These are phyloP conservation scores for Oscarella lobularis DNA, from an alignment of 37 sponge, comb jelly and placozoan species.

Conservation along the genomic window DNA sequence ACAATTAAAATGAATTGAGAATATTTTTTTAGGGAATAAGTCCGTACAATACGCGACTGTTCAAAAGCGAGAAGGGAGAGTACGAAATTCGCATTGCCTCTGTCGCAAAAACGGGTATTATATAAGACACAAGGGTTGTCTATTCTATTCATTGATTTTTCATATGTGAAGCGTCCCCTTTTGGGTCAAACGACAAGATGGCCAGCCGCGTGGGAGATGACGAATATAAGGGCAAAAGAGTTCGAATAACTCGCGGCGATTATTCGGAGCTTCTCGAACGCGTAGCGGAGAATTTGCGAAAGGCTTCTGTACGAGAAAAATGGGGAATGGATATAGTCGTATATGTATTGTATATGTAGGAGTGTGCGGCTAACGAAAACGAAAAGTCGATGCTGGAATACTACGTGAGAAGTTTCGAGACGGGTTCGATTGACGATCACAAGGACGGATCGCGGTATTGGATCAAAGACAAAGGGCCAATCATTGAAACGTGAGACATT, in stretches of 20 bases:
- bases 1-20: too few species aligned
- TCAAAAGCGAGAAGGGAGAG: conserved; percentile 35
- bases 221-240: conserved; percentile 21
- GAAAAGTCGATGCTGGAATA: conserved; percentile 52
- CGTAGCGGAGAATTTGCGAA: conserved; percentile 47
- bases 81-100: conserved; percentile 76
- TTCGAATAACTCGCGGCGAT: conserved; percentile 65
- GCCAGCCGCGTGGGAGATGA: conserved; percentile 48
- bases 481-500: conserved; percentile 60
- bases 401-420: conserved; percentile 59
- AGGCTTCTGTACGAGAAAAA: conserved; percentile 35
- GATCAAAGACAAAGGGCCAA: conserved; percentile 78
- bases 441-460: conserved; percentile 78
- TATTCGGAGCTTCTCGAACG: conserved; percentile 67
- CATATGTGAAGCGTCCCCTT: not conserved
- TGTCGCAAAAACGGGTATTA: conserved; percentile 30
- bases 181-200: conserved; percentile 22
- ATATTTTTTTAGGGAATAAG: conserved; percentile 23
- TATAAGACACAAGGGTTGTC: too few species aligned
- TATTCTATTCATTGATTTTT: too few species aligned
- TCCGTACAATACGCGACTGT: conserved; percentile 79
- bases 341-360: conserved; percentile 17
- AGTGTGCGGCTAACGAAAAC: conserved; percentile 45
- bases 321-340: not conserved
- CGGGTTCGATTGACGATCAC: conserved; percentile 59